Conservation (phyloP, 2,888 invertebrate species). For the Thera britannica region DNA sequence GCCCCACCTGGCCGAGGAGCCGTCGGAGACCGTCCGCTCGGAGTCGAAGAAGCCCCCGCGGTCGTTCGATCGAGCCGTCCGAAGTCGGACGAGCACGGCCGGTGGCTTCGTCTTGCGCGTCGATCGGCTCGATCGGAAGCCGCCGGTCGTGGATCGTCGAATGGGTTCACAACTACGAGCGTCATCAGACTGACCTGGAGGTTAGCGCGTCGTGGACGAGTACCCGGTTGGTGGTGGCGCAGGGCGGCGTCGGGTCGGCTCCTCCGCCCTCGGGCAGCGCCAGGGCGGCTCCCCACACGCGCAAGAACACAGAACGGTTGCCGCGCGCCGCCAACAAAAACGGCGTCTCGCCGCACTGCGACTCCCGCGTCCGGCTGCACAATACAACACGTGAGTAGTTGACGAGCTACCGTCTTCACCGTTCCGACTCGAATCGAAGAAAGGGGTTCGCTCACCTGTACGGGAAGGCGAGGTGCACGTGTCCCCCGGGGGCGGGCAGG, state of each 20-base stretch:
- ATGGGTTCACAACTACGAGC: conserved; percentile 6
- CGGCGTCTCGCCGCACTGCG: conserved; percentile 90
- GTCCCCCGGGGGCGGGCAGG: conserved; percentile 60
- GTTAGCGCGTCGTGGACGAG: conserved; percentile 92
- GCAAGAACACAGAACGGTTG: conserved; percentile 91
- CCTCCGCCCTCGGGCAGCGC: conserved; percentile 87
- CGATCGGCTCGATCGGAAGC: no score
- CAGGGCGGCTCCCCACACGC: conserved; percentile 93
- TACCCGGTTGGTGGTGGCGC: conserved; percentile 91
- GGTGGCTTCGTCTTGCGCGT: no score
- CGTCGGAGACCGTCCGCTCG: no score
- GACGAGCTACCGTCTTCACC: not conserved
- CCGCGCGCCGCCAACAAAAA: conserved; percentile 92
- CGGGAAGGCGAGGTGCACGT: conserved; percentile 66
- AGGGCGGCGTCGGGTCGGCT: conserved; percentile 83
- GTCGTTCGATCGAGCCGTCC: no score
- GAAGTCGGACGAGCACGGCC: no score
- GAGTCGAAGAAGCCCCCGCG: no score
- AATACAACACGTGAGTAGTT: not conserved
- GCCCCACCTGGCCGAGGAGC: no score
- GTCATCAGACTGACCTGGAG: conserved; percentile 58
- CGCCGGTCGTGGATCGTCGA: no score
- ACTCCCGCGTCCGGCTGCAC: conserved; percentile 85
- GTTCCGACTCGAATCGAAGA: not conserved
- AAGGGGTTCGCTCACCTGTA: conserved; percentile 55